Percentiles rank a stretch among this genome's conserved stretches.
Evolutionary conservation across 1,140 invertebrate genomes (phyloP).

Genomic region (Drosophila ironensis): DNA sequence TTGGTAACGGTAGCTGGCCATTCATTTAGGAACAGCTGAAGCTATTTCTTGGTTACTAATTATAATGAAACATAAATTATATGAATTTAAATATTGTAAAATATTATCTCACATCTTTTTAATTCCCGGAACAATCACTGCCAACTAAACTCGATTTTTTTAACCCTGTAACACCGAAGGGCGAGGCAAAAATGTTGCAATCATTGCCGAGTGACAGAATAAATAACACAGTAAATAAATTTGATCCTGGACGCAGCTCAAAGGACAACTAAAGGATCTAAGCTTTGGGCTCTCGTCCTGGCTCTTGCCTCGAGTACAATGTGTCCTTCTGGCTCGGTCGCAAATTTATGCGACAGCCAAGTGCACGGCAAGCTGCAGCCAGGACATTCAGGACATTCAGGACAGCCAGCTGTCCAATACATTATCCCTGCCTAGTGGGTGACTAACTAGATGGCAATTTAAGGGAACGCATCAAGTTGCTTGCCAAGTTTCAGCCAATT

Average conservation of each 20-base stretch:
- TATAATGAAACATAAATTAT: slow-evolving; percentile 30
- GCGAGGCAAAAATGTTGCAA: slow-evolving; percentile 30
- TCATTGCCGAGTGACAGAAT: slow-evolving; percentile 66
- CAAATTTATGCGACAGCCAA: slow-evolving; percentile 28
- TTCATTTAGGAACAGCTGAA: background rate
- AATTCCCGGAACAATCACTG: slow-evolving; percentile 9
- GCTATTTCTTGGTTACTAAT: slow-evolving; percentile 10
- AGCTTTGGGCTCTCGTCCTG: too few relatives aligned
- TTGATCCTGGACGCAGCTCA: slow-evolving; percentile 39
- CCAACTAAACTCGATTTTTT: background rate
- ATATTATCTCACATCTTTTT: background rate
- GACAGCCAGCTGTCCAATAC: slow-evolving; percentile 19
- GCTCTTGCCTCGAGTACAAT: slow-evolving; percentile 16
- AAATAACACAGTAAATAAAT: slow-evolving; percentile 70
- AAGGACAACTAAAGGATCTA: background rate
- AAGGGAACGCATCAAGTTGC: slow-evolving; percentile 2
- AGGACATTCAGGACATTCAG: background rate
- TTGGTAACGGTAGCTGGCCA: background rate
- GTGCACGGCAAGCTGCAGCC: slow-evolving; percentile 7
- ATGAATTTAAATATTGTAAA: slow-evolving; percentile 1
- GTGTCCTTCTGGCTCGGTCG: slow-evolving; percentile 4
- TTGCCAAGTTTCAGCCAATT: too few relatives aligned
- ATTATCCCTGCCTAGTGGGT: slow-evolving; percentile 15
- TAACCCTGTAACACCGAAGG: slow-evolving; percentile 1
- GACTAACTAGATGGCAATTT: slow-evolving; percentile 1